These are phyloP conservation scores for Cladopsammia gracilis DNA, from an alignment of 64 coral and sea anemone genomes.

Conservation along the genomic window DNA sequence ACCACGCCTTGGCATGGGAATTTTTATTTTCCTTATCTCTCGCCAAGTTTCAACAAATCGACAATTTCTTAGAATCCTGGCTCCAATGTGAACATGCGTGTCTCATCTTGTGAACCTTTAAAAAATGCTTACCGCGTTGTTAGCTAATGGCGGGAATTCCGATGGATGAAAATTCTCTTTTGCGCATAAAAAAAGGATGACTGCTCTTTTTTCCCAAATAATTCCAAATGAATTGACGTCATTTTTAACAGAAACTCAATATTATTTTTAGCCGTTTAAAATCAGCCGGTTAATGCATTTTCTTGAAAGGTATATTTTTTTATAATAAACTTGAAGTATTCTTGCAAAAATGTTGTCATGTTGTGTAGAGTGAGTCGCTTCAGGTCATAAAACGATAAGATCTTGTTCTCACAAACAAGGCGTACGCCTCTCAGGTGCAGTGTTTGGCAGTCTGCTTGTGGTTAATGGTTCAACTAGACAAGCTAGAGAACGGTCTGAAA, in stretches of 20 bases:
- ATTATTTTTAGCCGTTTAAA: no score
- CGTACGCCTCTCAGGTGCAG: not conserved
- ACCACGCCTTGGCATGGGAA: slow-evolving; percentile 17
- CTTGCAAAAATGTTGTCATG: not conserved
- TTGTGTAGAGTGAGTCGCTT: not conserved
- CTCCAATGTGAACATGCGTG: not conserved
- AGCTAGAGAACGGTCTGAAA: not conserved
- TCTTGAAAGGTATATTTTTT: not conserved
- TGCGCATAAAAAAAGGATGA: not conserved
- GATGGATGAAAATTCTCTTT: not conserved
- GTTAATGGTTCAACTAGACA: not conserved
- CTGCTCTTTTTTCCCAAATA: not conserved
- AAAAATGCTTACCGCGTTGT: not conserved
- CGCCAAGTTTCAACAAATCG: slow-evolving; percentile 12
- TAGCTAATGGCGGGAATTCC: not conserved
- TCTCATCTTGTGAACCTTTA: not conserved
- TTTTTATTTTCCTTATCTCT: slow-evolving; percentile 21
- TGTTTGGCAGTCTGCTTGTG: not conserved
- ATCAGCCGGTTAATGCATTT: no score
- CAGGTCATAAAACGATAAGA: slow-evolving; percentile 7
- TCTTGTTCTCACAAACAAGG: slow-evolving; percentile 18
- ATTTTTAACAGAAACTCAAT: not conserved
- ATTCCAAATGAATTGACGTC: no score
- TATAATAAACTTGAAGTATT: not conserved
- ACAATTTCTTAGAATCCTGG: slow-evolving; percentile 22